These are phyloP conservation scores for Cottus gobio DNA, from an alignment of 2,113 vertebrate species.

Conservation along the genomic window DNA sequence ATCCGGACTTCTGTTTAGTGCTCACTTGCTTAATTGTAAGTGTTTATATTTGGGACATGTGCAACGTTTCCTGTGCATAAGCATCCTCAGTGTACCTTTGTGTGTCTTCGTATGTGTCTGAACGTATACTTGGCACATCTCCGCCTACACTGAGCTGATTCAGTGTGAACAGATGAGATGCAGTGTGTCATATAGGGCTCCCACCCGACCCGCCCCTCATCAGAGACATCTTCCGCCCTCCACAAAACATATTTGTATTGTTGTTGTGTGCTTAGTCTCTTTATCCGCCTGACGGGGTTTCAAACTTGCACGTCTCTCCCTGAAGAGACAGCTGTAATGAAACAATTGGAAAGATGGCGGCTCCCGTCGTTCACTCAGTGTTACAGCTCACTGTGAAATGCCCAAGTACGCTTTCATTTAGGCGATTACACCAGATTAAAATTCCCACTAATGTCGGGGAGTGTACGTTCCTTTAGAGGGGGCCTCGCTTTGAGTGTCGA, in stretches of 20 bases:
- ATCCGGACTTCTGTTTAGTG: conserved; percentile 15
- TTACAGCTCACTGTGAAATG: conserved; percentile 63
- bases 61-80: not conserved
- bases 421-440: conserved; percentile 79
- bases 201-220: conserved; percentile 57
- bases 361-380: conserved; percentile 57
- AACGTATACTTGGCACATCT: not conserved
- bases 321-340: conserved; percentile 70
- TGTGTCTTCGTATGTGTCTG: conserved; percentile 1
- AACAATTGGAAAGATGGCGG: conserved; percentile 75
- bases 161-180: conserved; percentile 57
- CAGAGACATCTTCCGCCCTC: conserved; percentile 50
- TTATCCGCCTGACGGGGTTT: conserved; percentile 78
- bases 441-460: conserved; percentile 68
- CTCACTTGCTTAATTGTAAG: conserved; percentile 52
- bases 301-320: conserved; percentile 66
- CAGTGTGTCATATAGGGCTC: conserved; percentile 39
- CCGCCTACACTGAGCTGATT: conserved; percentile 24
- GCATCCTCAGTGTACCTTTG: not conserved
- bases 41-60: conserved; percentile 29
- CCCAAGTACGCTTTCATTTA: conserved; percentile 72
- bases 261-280: conserved; percentile 75
- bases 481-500: conserved; percentile 74
- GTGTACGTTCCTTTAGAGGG: conserved; percentile 59
- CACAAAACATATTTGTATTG: conserved; percentile 67